Base-by-base conservation (phyloP, 2,113 vertebrate species). In the Lathamus discolor region DNA sequence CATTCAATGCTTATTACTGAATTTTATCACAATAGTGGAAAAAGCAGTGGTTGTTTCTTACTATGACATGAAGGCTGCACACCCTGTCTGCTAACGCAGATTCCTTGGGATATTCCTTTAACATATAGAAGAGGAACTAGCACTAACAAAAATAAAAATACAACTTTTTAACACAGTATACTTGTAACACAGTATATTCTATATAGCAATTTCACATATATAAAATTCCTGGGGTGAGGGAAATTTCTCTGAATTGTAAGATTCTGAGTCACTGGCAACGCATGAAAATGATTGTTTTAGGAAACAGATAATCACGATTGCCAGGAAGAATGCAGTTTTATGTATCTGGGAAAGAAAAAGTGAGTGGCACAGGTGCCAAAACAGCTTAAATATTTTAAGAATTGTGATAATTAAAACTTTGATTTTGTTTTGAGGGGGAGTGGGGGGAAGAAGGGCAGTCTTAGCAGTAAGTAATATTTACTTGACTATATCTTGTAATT, bases 281-380 rank as follows among this genome's bases (percentile, higher is more conserved):
- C 72, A 83, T 86, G 80, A 77, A 95, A 92, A 77, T 80, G 4
- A 54, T 83, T 83, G 72, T 23, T 97, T 93, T 88, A 77, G 68
- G 72, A 91, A 54, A 31, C 6, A 85, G 72, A 83, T 78, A 66
- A 37, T 87, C n/a, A 8, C 27, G 31, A 64, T 70, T 31, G 70
- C 31, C 35, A 70, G 57, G 41, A 37, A 90, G 39, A 90, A 55
- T 59, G 59, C 29, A 41, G 27, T 88, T 88, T 83, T 88, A 35
- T 55, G 57, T 55, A 77, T 46, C 69, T 52, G n/a, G 7, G 5
- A 55, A 90, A 70, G 28, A 63, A 93, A 84, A 94, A 20, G 20
- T 29, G 61, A 74, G 28, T 4, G 1, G 11, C 76, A 83, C 46
- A 54, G n/a, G 41, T 83, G 39, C 24, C 79, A 35, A 84, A 84